Percentiles rank a stretch among this genome's conserved stretches.
Evolutionary conservation across 2,797 vertebrate species (phyloP).

Genomic region (Hipposideros larvatus): DNA sequence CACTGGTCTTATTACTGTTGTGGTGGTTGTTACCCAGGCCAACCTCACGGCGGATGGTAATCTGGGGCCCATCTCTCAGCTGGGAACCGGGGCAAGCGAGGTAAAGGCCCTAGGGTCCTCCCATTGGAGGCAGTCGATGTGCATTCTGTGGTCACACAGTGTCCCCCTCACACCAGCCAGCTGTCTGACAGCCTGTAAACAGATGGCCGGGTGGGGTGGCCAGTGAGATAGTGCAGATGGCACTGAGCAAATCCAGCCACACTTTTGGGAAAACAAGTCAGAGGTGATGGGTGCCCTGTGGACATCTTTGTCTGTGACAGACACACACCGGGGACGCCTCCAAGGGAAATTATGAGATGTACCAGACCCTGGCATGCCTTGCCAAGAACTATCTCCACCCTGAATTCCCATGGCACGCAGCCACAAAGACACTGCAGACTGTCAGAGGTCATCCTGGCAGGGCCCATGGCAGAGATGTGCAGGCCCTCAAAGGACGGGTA

Average conservation of each 20-base stretch:
- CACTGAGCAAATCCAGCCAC: conserved; percentile 75
- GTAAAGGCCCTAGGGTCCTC: conserved; percentile 55
- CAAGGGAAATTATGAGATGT: conserved; percentile 56
- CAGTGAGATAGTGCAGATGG: conserved; percentile 75
- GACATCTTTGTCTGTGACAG: conserved; percentile 38
- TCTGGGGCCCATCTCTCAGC: neutral
- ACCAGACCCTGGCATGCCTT: conserved; percentile 37
- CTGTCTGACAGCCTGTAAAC: conserved; percentile 74
- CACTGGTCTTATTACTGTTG: neutral
- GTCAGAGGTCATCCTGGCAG: conserved; percentile 48
- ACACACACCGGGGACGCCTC: conserved; percentile 62
- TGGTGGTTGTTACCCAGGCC: neutral
- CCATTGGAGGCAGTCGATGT: neutral
- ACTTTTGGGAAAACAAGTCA: conserved; percentile 78
- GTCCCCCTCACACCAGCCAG: conserved; percentile 75
- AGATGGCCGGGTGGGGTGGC: conserved; percentile 74
- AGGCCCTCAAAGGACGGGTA: neutral
- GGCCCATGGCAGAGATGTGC: neutral
- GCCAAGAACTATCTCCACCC: conserved; percentile 74
- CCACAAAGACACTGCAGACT: conserved; percentile 13
- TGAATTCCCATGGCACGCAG: neutral
- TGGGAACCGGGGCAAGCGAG: conserved; percentile 26
- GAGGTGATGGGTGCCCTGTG: neutral
- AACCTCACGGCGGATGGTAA: neutral
- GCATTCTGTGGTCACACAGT: conserved; percentile 69